phyloP scores from a whole-genome alignment of 2,797 vertebrate genomes.

The Poeciliopsis gracilis region DNA sequence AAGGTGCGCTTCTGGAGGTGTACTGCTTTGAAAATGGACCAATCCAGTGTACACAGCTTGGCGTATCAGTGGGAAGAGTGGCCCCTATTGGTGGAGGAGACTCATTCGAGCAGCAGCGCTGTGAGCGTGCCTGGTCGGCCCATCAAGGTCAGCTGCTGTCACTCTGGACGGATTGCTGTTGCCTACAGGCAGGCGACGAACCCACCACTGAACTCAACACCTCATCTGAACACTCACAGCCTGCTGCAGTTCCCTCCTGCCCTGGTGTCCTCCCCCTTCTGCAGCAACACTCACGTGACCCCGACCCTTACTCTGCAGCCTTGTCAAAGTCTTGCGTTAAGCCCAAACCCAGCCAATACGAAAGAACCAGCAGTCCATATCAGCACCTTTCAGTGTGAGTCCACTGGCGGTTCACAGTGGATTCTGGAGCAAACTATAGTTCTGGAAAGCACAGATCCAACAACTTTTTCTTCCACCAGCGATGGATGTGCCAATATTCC shows the following conservation, averaged over 20 bases:
- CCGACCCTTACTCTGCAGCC: constrained; percentile 45
- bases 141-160: constrained; percentile 92
- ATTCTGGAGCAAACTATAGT: constrained; percentile 92
- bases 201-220: constrained; percentile 50
- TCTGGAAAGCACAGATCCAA: constrained; percentile 80
- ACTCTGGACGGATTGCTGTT: constrained; percentile 93
- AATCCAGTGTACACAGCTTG: constrained; percentile 51
- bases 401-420: constrained; percentile 96
- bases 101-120: constrained; percentile 84
- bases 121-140: constrained; percentile 87
- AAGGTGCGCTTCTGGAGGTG: constrained; percentile 97
- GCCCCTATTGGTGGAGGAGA: constrained; percentile 92
- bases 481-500: constrained; percentile 34
- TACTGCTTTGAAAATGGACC: constrained; percentile 65
- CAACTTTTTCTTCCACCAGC: constrained; percentile 30
- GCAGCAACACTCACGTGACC: constrained; percentile 28
- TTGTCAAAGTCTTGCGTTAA: constrained; percentile 40
- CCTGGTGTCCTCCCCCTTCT: constrained; percentile 58
- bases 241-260: constrained; percentile 51
- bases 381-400: constrained; percentile 96
- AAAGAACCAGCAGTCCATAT: constrained; percentile 86
- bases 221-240: constrained; percentile 45
- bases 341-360: constrained; percentile 34
- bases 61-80: constrained; percentile 94
- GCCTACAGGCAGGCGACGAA: constrained; percentile 84